phyloP scores from a whole-genome alignment of 2,797 vertebrate genomes.

The Rhabdomys pumilio region DNA sequence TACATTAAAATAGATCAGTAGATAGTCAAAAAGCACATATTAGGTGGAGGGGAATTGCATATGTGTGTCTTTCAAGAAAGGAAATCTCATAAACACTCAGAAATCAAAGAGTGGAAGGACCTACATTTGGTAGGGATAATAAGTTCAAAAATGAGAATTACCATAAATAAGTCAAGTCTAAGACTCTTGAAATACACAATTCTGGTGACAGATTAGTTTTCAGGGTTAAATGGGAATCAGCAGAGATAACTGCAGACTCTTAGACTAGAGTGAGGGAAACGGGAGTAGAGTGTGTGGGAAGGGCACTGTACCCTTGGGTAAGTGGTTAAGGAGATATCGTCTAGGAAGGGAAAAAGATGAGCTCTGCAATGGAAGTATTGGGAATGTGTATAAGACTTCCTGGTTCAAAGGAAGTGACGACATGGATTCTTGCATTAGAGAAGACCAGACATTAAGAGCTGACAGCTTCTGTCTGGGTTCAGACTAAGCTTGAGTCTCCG shows the following conservation, averaged over 20 bases:
- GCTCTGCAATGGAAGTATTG: neutral
- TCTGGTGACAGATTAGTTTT: slow-evolving; percentile 14
- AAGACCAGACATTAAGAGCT: neutral
- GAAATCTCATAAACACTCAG: slow-evolving; percentile 40
- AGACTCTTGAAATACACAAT: neutral
- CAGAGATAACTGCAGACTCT: neutral
- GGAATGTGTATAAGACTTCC: neutral
- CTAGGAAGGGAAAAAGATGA: neutral
- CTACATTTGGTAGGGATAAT: slow-evolving; percentile 1
- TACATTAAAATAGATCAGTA: neutral
- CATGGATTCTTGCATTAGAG: neutral
- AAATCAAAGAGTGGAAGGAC: neutral
- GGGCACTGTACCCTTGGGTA: neutral
- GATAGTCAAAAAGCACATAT: neutral
- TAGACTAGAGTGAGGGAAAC: neutral
- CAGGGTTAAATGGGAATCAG: neutral
- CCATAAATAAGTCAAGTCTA: neutral
- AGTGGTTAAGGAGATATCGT: neutral
- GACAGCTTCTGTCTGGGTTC: neutral
- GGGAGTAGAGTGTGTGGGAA: neutral
- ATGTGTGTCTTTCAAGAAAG: neutral
- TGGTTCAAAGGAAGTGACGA: neutral
- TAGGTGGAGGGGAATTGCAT: neutral
- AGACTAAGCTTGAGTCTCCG: neutral
- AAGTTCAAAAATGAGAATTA: slow-evolving; percentile 6